Evolutionary conservation across 2,113 vertebrate species (phyloP).

Genomic region (Trematocara zebra): DNA sequence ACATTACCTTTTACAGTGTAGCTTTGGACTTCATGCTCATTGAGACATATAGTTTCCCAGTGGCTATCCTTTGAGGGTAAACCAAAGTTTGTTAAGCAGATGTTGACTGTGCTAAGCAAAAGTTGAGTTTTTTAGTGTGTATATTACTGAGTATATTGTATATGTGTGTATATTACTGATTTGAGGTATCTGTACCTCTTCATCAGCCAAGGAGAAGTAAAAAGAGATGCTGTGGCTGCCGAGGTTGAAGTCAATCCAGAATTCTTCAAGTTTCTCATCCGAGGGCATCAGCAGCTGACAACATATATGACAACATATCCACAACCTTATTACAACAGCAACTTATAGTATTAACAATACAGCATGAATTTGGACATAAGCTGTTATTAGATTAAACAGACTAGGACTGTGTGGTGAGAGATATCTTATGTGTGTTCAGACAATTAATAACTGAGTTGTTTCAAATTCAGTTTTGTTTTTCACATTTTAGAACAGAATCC

Average conservation of each 20-base stretch:
- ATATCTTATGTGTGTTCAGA: not conserved
- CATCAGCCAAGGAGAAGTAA: constrained; percentile 79
- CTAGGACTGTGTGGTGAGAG: not conserved
- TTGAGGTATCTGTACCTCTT: constrained; percentile 59
- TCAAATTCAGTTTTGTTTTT: not conserved
- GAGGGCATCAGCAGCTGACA: constrained; percentile 83
- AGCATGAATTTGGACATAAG: not conserved
- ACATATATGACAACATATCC: constrained; percentile 63
- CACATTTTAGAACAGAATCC: not conserved
- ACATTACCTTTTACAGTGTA: constrained; percentile 85
- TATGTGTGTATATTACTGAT: not conserved
- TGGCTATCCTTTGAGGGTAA: constrained; percentile 73
- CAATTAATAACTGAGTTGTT: not conserved
- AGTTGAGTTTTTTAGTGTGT: not conserved
- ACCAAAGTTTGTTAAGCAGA: not conserved
- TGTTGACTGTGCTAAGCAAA: not conserved
- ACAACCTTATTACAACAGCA: not conserved
- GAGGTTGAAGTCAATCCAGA: constrained; percentile 96
- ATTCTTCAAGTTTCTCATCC: constrained; percentile 93
- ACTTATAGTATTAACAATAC: not conserved
- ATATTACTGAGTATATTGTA: fast-evolving
- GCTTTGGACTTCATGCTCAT: constrained; percentile 79
- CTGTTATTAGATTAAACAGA: not conserved
- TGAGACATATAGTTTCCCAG: constrained; percentile 88
- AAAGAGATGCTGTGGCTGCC: constrained; percentile 89